Conservation (phyloP, 2,888 invertebrate species). For the Drosophila recens region DNA sequence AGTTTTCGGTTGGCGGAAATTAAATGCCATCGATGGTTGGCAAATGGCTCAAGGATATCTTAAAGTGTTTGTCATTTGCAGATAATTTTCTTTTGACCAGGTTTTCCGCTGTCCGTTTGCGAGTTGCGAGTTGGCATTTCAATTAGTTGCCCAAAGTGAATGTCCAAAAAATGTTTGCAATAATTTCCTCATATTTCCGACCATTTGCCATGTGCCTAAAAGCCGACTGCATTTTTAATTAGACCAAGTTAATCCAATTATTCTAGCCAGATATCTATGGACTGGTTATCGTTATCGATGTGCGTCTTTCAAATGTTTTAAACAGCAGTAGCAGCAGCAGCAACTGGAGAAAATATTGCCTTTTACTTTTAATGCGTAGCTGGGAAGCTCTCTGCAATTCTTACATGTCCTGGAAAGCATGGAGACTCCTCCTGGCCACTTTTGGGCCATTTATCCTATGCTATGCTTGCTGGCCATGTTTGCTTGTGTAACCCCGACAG, state of each 20-base stretch:
- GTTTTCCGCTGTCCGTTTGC: conserved; percentile 60
- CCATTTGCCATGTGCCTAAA: conserved; percentile 60
- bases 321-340: conserved; percentile 8
- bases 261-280: conserved; percentile 39
- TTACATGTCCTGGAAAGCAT: conserved; percentile 28
- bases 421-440: conserved; percentile 5
- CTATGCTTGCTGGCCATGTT: conserved; percentile 18
- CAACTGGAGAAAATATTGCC: conserved; percentile 32
- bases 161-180: conserved; percentile 47
- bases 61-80: conserved; percentile 76
- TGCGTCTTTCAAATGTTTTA: conserved; percentile 27
- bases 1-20: conserved; percentile 64
- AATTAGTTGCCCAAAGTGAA: conserved; percentile 68
- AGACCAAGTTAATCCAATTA: conserved; percentile 67
- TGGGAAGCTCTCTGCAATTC: conserved; percentile 16
- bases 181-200: conserved; percentile 60
- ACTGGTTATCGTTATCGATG: conserved; percentile 46
- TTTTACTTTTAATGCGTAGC: conserved; percentile 40
- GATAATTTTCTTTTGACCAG: conserved; percentile 76
- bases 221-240: conserved; percentile 74
- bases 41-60: conserved; percentile 52
- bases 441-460: conserved; percentile 42
- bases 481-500: conserved; percentile 51
- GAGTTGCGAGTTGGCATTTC: conserved; percentile 55
- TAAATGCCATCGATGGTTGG: conserved; percentile 68